Percentiles rank a stretch among this genome's conserved stretches.
Conservation (phyloP, 2,797 vertebrate genomes). For the Danio kyathit region DNA sequence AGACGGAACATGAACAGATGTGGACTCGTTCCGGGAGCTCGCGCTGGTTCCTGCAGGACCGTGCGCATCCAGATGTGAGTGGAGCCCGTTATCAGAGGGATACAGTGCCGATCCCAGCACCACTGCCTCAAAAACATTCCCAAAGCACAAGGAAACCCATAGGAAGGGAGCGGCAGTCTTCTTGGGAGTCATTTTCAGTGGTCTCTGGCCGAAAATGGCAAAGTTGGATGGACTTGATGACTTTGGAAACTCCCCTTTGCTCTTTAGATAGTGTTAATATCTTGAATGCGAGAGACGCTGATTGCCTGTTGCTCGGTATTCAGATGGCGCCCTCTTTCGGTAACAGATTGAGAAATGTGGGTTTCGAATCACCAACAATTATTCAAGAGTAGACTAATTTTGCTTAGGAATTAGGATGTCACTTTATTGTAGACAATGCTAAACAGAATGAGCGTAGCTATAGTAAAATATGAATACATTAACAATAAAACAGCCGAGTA, state of each 20-base stretch:
- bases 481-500: not conserved
- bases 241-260: conserved; percentile 82
- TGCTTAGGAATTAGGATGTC: not conserved
- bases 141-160: conserved; percentile 82
- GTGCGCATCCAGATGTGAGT: conserved; percentile 62
- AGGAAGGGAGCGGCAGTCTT: conserved; percentile 82
- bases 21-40: conserved; percentile 60
- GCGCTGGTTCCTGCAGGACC: conserved; percentile 52
- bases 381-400: not conserved
- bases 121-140: conserved; percentile 77
- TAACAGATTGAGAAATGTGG: not conserved
- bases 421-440: not conserved
- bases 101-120: conserved; percentile 64
- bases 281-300: conserved; percentile 60
- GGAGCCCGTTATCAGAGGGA: conserved; percentile 57
- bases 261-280: conserved; percentile 79
- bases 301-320: conserved; percentile 58
- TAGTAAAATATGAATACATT: too few species aligned
- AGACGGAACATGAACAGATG: conserved; percentile 63
- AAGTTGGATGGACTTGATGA: conserved; percentile 77
- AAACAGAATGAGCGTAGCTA: not conserved
- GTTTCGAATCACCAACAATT: not conserved
- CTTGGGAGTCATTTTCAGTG: conserved; percentile 81
- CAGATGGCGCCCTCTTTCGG: conserved; percentile 62
- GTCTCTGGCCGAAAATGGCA: conserved; percentile 73